Conservation (phyloP, 2,113 vertebrate species). For the Tichodroma muraria region DNA sequence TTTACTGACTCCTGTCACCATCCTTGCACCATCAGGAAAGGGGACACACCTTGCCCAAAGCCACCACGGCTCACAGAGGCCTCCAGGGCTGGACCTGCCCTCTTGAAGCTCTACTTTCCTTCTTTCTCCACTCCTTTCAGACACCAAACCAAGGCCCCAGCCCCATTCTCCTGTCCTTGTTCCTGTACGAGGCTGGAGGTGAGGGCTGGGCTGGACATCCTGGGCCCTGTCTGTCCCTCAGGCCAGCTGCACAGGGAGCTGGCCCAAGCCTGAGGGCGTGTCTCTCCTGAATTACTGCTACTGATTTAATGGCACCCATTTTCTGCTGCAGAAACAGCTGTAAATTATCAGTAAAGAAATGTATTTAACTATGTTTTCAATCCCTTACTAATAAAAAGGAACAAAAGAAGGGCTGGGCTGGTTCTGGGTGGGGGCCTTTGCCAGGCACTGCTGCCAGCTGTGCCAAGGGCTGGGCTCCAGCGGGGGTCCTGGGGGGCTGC, state of each 20-base stretch:
- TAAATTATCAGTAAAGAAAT: conserved; percentile 1
- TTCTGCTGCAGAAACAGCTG: neutral
- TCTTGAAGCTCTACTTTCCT: neutral
- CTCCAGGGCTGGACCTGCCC: neutral
- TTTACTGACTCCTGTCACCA: conserved; percentile 69
- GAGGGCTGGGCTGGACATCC: neutral
- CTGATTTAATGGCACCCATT: neutral
- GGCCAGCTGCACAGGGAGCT: neutral
- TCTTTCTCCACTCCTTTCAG: neutral
- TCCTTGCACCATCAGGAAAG: fast-evolving
- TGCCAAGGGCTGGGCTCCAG: neutral
- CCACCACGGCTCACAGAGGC: fast-evolving
- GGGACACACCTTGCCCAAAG: too few relatives aligned
- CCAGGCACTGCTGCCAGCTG: neutral
- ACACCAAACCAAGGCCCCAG: neutral
- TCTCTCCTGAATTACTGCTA: neutral
- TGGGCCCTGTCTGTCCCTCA: neutral
- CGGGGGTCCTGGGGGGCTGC: neutral
- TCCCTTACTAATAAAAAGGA: conserved; percentile 8
- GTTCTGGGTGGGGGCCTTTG: neutral
- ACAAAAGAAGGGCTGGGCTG: neutral
- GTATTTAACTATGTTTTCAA: conserved; percentile 23
- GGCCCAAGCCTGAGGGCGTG: neutral
- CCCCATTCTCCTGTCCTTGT: neutral
- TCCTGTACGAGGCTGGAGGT: neutral